A percentile compares a stretch with the other conserved stretches of the same genome.
phyloP scores from a whole-genome alignment of 2,797 vertebrate genomes.

The Threskiornis aethiopicus region DNA sequence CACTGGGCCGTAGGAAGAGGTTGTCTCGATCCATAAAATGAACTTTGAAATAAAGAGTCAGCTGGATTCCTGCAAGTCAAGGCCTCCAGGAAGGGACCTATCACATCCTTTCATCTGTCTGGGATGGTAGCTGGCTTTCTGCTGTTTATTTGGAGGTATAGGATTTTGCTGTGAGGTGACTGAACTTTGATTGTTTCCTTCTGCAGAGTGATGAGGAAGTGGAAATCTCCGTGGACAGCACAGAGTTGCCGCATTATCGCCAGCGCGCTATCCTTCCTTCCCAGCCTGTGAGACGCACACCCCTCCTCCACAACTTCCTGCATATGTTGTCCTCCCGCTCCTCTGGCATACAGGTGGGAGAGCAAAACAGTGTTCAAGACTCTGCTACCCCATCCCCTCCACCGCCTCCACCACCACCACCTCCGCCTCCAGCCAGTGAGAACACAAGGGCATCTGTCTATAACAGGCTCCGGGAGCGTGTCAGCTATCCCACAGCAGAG shows the following conservation, averaged over 20 bases:
- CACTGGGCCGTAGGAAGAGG: background rate
- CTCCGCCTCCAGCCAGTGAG: conserved; percentile 83
- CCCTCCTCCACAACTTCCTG: conserved; percentile 98
- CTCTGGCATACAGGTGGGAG: conserved; percentile 85
- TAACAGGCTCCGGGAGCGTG: conserved; percentile 83
- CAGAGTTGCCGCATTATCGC: conserved; percentile 94
- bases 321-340: conserved; percentile 97
- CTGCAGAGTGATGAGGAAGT: conserved; percentile 94
- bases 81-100: background rate
- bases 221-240: conserved; percentile 94
- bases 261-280: conserved; percentile 95
- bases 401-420: conserved; percentile 76
- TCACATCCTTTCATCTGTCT: background rate
- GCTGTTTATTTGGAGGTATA: background rate
- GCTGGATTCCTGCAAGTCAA: background rate
- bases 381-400: conserved; percentile 82
- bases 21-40: background rate
- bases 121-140: background rate
- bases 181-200: background rate
- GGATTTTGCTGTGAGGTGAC: background rate
- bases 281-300: conserved; percentile 94
- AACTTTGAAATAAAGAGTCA: background rate
- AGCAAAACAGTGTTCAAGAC: conserved; percentile 84
- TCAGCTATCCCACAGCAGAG: conserved; percentile 83
- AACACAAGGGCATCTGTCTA: conserved; percentile 85